A percentile compares a stretch with the other conserved stretches of the same genome.
phyloP scores from a whole-genome alignment of 1,140 invertebrate genomes.

The Sycophila sp. region DNA sequence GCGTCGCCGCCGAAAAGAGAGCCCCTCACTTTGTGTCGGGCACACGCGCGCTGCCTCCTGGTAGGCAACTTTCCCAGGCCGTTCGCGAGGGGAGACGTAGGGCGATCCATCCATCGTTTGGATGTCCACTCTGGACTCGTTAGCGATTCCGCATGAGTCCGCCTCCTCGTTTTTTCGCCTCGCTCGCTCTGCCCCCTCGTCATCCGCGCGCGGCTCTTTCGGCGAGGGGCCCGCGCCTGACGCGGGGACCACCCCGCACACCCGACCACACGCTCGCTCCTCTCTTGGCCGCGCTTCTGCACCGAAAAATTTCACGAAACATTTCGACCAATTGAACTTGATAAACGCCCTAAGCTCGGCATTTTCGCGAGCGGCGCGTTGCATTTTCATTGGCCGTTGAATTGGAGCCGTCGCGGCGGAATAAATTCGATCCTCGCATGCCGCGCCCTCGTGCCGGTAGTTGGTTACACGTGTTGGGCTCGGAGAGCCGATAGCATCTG shows the following conservation, averaged over 20 bases:
- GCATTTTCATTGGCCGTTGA: conserved; percentile 12
- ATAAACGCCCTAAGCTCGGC: too few species aligned
- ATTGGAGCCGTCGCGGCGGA: not conserved
- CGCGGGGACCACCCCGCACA: conserved; percentile 59
- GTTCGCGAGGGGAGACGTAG: conserved; percentile 13
- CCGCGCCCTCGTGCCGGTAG: conserved; percentile 49
- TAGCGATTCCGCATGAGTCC: conserved; percentile 62
- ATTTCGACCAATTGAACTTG: too few species aligned
- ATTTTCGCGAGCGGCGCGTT: not conserved
- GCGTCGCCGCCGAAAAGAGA: not conserved
- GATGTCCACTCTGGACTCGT: conserved; percentile 58
- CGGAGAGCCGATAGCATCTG: conserved; percentile 60
- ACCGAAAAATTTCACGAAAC: too few species aligned
- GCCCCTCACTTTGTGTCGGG: too few species aligned
- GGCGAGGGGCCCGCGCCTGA: conserved; percentile 43
- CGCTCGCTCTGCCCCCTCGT: conserved; percentile 32
- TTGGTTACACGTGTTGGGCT: conserved; percentile 66
- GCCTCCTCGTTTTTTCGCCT: conserved; percentile 43
- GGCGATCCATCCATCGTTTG: conserved; percentile 58
- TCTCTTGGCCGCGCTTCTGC: too few species aligned
- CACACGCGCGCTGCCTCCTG: too few species aligned
- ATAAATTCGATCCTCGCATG: not conserved
- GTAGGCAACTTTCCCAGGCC: too few species aligned
- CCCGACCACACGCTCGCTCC: too few species aligned
- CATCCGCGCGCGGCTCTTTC: conserved; percentile 7